These are phyloP conservation scores for Timandra comae DNA, from an alignment of 2,888 invertebrate genomes.

Conservation along the genomic window DNA sequence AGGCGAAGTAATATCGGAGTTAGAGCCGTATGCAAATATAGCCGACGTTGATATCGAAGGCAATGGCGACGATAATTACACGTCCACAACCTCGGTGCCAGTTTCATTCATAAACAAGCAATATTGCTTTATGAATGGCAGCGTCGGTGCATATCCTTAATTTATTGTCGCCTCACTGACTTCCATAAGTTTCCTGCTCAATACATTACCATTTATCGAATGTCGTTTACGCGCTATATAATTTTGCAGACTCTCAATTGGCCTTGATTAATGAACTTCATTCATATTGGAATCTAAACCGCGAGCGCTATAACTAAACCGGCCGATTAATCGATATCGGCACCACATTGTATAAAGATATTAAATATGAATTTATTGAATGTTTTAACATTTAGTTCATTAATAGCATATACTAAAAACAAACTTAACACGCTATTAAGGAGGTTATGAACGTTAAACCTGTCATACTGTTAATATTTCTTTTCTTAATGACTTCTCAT, in stretches of 20 bases:
- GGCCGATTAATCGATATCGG: constrained; percentile 24
- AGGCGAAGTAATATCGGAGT: constrained; percentile 24
- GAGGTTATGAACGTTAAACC: constrained; percentile 59
- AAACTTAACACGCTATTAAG: constrained; percentile 48
- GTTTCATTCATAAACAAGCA: constrained; percentile 71
- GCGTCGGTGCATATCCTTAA: constrained; percentile 49
- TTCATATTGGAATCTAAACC: constrained; percentile 35
- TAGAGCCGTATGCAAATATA: constrained; percentile 55
- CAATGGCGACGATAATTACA: constrained; percentile 63
- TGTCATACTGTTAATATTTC: constrained; percentile 62
- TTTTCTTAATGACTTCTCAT: constrained; percentile 62
- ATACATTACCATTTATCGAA: constrained; percentile 63
- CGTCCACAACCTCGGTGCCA: constrained; percentile 32
- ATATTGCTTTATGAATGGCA: constrained; percentile 67
- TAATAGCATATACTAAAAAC: constrained; percentile 45
- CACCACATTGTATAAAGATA: constrained; percentile 22
- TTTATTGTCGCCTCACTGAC: constrained; percentile 46
- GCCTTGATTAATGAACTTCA: constrained; percentile 61
- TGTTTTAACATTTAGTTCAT: constrained; percentile 56
- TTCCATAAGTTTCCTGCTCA: constrained; percentile 61
- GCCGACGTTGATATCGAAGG: constrained; percentile 46
- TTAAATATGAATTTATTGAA: constrained; percentile 43
- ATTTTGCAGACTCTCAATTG: constrained; percentile 49
- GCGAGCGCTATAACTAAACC: constrained; percentile 26
- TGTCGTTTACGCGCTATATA: constrained; percentile 46